Conservation (phyloP, 2,888 invertebrate genomes). For the Auanema freiburgensis region DNA sequence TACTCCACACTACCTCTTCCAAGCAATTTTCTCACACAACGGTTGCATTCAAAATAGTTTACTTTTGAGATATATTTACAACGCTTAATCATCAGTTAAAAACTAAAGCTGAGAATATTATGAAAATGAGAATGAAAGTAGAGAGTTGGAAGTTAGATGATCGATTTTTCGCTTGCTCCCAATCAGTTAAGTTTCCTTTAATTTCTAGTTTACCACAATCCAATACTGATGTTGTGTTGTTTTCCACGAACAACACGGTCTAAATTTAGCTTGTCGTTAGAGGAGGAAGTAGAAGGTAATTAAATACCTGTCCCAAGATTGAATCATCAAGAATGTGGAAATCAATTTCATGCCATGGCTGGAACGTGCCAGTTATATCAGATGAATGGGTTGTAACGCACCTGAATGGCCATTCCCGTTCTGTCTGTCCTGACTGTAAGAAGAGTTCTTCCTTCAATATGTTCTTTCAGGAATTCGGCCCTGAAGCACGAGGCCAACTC, state of each 20-base stretch:
- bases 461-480: background rate
- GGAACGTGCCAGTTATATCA: background rate
- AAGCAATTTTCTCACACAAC: no score
- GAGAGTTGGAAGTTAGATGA: no score
- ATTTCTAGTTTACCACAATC: constrained; percentile 4
- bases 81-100: no score
- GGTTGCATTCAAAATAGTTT: no score
- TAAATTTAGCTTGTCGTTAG: background rate
- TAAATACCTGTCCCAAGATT: constrained; percentile 1
- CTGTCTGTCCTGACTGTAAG: constrained; percentile 2
- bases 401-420: constrained; percentile 12
- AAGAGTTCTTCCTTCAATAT: constrained; percentile 1
- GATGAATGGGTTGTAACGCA: background rate
- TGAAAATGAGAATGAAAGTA: no score
- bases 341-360: constrained; percentile 11
- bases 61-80: no score
- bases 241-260: background rate
- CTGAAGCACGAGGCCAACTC: constrained; percentile 5
- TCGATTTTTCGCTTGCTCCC: constrained; percentile 1
- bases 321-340: constrained; percentile 8
- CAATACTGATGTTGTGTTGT: background rate
- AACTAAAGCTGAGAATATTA: no score
- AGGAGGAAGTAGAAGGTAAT: no score
- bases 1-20: no score
- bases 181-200: background rate